Base-by-base conservation (phyloP, 2,113 vertebrate species). In the Dermatemys mawii region DNA sequence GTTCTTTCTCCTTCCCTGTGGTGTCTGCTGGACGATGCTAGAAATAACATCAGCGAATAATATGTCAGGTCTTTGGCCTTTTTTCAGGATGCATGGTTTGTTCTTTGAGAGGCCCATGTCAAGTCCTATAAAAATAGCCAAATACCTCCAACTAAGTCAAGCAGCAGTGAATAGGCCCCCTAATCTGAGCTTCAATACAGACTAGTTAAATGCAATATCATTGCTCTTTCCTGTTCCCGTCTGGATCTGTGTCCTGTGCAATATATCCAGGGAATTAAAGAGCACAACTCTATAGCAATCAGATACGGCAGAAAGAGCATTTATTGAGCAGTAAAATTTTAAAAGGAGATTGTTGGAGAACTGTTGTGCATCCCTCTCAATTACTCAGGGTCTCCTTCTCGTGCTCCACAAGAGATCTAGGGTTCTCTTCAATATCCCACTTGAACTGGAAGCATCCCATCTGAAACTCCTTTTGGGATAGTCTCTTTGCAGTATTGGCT, bases 71-170 rank as follows among this genome's bases (percentile, higher is more conserved):
- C 85, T 60, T 91, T 32, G 76, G 88, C 93, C 90, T 93, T 89
- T 94, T 83, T 50, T 86, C 10, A 70, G 55, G 90, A 80, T 50
- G 57, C 55, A 41, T 82, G 19, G 16, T 81, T 1, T 16, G 19
- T 93, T 89, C 50, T 92, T 73, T 76, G 95, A 84, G 88, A 78
- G 55, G 85, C 82, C 55, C 85, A 76, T 93, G 90, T 96, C 94
- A 92, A 81, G 41, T 53, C 6, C 0, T 38, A 49, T 90, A 89
- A 96, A 95, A 91, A 49, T 73, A 90, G 53, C 90, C 78, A 41
- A 57, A 82, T 46, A 57, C 73, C 80, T 82, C 89, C 94, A 95
- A 90, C 90, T n/a, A 87, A 95, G 50, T 32, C 67, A 87, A 83
- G 90, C 82, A 94, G 83, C 51, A 84, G 3, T 41, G 79, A 94